Conservation (phyloP, 1,140 invertebrate genomes). For the Drosophila truncata region DNA sequence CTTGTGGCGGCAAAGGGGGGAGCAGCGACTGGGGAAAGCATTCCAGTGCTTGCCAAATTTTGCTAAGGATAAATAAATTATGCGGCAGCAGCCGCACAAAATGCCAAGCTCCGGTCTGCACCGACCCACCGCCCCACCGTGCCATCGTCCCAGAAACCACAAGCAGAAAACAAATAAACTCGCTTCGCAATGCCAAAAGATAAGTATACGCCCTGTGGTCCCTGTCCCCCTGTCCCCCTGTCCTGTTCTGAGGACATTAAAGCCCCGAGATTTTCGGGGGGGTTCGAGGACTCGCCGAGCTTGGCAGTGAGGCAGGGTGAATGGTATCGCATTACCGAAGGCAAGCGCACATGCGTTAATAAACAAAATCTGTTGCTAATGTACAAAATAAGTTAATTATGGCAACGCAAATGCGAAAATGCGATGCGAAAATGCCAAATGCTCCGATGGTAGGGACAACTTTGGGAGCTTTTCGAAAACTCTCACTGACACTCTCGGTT, state of each 20-base stretch:
- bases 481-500: slow-evolving; percentile 41
- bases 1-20: slow-evolving; percentile 3
- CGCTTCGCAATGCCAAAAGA: slow-evolving; percentile 67
- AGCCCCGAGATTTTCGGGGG: slow-evolving; percentile 11
- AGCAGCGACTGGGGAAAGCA: slow-evolving; percentile 24
- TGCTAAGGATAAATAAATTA: slow-evolving; percentile 84
- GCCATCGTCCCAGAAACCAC: slow-evolving; percentile 47
- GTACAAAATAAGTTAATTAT: slow-evolving; percentile 82
- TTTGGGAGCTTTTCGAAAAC: slow-evolving; percentile 62
- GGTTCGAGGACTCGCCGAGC: slow-evolving; percentile 7
- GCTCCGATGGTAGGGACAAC: slow-evolving; percentile 57
- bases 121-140: neutral
- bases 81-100: slow-evolving; percentile 72
- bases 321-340: slow-evolving; percentile 60
- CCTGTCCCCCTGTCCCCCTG: too few relatives aligned
- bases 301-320: slow-evolving; percentile 14
- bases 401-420: slow-evolving; percentile 68
- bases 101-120: slow-evolving; percentile 27
- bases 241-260: slow-evolving; percentile 44
- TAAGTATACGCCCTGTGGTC: slow-evolving; percentile 71
- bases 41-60: slow-evolving; percentile 70
- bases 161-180: slow-evolving; percentile 81
- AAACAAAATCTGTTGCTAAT: slow-evolving; percentile 83
- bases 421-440: slow-evolving; percentile 55
- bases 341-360: slow-evolving; percentile 73